phyloP scores from a whole-genome alignment of 2,113 vertebrate species.

The Hydrolagus affinis region DNA sequence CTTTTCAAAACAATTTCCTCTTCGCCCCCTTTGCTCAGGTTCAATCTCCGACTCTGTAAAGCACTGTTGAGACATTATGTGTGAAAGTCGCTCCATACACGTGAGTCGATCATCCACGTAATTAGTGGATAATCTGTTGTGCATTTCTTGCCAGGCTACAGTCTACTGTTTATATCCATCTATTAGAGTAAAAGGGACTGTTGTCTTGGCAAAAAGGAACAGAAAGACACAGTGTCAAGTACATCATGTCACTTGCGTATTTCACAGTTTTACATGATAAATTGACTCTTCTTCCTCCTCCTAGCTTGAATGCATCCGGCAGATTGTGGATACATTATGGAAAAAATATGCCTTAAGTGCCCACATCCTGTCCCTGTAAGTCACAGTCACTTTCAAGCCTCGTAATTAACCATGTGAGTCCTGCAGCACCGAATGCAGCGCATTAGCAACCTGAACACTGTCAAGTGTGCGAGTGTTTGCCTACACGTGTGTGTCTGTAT shows the following conservation, averaged over 20 bases:
- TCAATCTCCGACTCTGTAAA: no score
- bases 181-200: background rate
- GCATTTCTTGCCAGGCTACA: background rate
- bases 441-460: background rate
- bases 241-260: background rate
- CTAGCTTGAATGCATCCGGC: slow-evolving; percentile 77
- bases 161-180: background rate
- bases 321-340: slow-evolving; percentile 78
- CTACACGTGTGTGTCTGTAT: background rate
- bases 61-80: no score
- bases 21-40: no score
- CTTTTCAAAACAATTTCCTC: no score
- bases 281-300: slow-evolving; percentile 36
- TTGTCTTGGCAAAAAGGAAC: background rate
- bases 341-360: slow-evolving; percentile 63
- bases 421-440: background rate
- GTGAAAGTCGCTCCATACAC: no score
- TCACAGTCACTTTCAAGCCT: slow-evolving; percentile 36
- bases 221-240: background rate
- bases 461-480: background rate
- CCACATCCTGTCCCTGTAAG: slow-evolving; percentile 67
- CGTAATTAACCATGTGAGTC: background rate
- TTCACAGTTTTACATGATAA: background rate
- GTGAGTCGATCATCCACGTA: no score
- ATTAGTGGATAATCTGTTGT: background rate